Conservation (phyloP, 2,888 invertebrate species). For the Apotomis capreana region DNA sequence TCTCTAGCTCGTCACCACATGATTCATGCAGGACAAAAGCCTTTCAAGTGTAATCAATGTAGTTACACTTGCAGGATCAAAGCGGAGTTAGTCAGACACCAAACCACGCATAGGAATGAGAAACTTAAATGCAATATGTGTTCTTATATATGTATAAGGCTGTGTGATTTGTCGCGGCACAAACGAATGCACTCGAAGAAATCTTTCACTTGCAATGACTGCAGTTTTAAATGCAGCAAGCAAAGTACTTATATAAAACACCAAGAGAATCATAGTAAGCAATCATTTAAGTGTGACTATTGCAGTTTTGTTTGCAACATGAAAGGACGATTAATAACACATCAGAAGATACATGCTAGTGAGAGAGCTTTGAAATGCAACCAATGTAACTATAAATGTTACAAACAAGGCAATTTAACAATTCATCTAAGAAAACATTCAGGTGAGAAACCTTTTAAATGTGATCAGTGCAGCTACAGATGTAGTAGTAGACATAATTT, state of each 20-base stretch:
- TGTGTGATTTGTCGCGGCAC: background rate
- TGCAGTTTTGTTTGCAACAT: background rate
- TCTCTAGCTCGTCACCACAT: background rate
- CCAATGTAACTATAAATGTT: background rate
- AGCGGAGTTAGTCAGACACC: background rate
- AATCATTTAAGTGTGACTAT: background rate
- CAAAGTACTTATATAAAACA: background rate
- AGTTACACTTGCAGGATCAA: background rate
- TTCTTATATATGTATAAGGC: background rate
- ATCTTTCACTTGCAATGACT: background rate
- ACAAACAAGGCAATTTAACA: background rate
- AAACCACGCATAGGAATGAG: background rate
- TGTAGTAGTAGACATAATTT: slow-evolving; percentile 3
- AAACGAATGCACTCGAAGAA: background rate
- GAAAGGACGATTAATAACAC: background rate
- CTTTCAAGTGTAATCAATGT: background rate
- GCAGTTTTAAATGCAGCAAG: background rate
- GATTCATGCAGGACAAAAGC: background rate
- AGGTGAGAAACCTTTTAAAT: slow-evolving; percentile 13
- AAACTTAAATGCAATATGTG: background rate
- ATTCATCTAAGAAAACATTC: slow-evolving; percentile 8
- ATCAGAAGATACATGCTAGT: background rate
- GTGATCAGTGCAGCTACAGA: slow-evolving; percentile 10
- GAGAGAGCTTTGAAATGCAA: slow-evolving; percentile 8
- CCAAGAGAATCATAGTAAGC: background rate